Base-by-base conservation (phyloP, 1,140 invertebrate genomes). In the Babylonia areolata region DNA sequence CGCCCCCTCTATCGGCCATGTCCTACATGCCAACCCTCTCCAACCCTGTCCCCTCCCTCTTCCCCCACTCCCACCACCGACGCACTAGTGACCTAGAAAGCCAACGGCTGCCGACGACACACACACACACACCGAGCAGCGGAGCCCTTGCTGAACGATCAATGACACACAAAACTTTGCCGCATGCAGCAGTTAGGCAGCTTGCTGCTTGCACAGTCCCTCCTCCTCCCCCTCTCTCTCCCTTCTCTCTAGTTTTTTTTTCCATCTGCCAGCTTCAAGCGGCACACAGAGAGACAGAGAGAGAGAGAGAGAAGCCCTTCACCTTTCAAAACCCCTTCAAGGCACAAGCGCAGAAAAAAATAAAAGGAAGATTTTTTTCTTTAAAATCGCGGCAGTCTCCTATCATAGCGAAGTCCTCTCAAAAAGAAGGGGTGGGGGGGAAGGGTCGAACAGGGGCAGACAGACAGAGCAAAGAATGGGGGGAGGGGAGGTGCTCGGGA, bases 1-100 rank as follows among this genome's bases (percentile, higher is more conserved):
- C 23, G 40, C 33, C 37, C 54, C 81, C 81, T 9, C 46, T 9
- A 51, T 12, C 46, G 46, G 46, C 46, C 46, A 3, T 51, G 46
- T 42, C 42, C 42, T 17, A 64, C 58, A 64, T 64, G 15, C 12
- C 23, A 23, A 23, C 20, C 46, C 12, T 64, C 12, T n/a, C 28
- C 58, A 23, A 20, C 58, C 58, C n/a, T 9, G 3, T 33, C n/a
- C 40, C 78, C 37, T 46, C 40, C 78, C 40, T 15, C n/a, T 31
- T 80, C n/a, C 78, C 11, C 6, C 78, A 23, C 40, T 11, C 54
- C 39, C 46, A 31, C 78, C 78, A 23, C 78, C 78, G n/a, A 33
- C 46, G 78, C 42, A 80, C 40, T n/a, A 80, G 78, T 80, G 46
- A 80, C 78, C 78, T 80, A 80, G 28, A 80, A 54, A 80, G 46